These are phyloP conservation scores for Caenorhabditis sp. DNA, from an alignment of 2,888 invertebrate species.

Conservation along the genomic window DNA sequence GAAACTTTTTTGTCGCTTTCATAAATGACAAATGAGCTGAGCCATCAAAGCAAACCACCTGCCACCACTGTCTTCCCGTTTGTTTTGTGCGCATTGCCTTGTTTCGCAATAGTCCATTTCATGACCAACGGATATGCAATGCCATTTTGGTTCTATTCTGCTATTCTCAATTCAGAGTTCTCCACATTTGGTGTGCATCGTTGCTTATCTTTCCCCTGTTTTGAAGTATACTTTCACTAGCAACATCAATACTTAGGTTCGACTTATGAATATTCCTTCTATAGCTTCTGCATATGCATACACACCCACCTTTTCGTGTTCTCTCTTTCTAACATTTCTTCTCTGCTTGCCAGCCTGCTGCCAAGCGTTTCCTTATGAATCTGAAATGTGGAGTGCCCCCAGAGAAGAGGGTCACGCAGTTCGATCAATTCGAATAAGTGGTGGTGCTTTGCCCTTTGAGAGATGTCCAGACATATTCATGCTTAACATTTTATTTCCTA, in stretches of 20 bases:
- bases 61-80: conserved; percentile 5
- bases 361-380: conserved; percentile 51
- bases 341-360: conserved; percentile 3
- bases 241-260: background rate
- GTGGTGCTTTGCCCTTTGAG: conserved; percentile 60
- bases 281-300: conserved; percentile 27
- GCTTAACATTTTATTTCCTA: conserved; percentile 40
- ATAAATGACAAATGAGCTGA: conserved; percentile 23
- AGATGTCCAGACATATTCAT: conserved; percentile 47
- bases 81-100: background rate
- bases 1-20: background rate
- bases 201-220: too few species aligned
- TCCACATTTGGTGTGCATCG: too few species aligned
- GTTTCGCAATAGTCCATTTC: conserved; percentile 1
- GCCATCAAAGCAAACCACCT: conserved; percentile 6
- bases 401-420: conserved; percentile 20
- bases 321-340: conserved; percentile 14
- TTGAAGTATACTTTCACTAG: conserved; percentile 13
- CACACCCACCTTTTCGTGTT: conserved; percentile 25
- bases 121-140: background rate
- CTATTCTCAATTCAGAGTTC: background rate
- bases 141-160: background rate
- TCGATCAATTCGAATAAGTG: conserved; percentile 64
- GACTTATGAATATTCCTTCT: conserved; percentile 17
- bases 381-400: conserved; percentile 37